Base-by-base conservation (phyloP, 2,797 vertebrate genomes). In the Anableps anableps region DNA sequence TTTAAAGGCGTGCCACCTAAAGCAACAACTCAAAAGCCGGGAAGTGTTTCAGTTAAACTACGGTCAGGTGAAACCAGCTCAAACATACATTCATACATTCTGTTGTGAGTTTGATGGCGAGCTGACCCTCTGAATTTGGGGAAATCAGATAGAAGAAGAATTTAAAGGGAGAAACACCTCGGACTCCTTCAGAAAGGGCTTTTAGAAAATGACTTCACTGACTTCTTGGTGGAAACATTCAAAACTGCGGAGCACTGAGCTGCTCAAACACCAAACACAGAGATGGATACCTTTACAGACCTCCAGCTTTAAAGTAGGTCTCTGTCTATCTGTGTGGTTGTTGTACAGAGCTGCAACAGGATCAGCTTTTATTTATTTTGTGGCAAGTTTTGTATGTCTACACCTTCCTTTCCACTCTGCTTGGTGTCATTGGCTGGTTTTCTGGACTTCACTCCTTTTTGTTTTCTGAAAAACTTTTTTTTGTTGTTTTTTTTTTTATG, bases 231-330 rank as follows among this genome's bases (percentile, higher is more conserved):
- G 87, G 93, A 94, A 93, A 71, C 85, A 84, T 14, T 88, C 92
- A 10, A 82, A 81, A 16, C 88, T 90, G 66, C 88, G 88, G 85
- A 86, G 66, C 31, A 84, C 90, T n/a, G 88, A 93, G 81, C 85
- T 81, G 72, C 87, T 92, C 31, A 94, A 88, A 76, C 83, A 79
- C 62, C 87, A 91, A 76, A 90, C 80, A 38, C 93, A 94, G 88
- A 93, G 85, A 87, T 96, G 95, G 95, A 95, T 96, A 83, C 94
- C 94, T 71, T 88, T 96, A 53, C 92, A 94, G 90, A 92, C 92
- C 0, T 90, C 88, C 86, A 95, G 92, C 77, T 94, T 92, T 78
- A 86, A 80, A 93, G 96, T 96, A 96, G 89, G 95, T 96, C 41
- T 85, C 72, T 2, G 55, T 58, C 26, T 2, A n/a, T 31, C 10